Base-by-base conservation (phyloP, 2,888 invertebrate species). In the Xestia xanthographa region DNA sequence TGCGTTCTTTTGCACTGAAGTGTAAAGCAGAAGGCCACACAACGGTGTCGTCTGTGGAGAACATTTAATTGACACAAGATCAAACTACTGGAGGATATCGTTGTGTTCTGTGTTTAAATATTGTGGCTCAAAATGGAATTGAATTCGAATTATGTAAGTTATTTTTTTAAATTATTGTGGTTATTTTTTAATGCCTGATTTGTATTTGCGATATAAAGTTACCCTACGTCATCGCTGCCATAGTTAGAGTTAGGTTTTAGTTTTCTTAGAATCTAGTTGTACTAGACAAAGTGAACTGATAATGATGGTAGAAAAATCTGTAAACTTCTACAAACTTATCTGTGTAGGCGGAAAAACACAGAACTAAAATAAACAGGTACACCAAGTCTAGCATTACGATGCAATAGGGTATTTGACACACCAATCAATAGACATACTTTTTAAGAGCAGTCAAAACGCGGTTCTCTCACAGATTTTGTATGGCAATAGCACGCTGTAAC, bases 61-160 rank as follows among this genome's bases (percentile, higher is more conserved):
- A 76, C 72, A 83, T 83, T 70, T 69, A 85, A 85, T 86, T 86
- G 85, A 85, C 66, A 80, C 38, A 65, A 70, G 79, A 78, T 80
- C 72, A 77, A 75, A 75, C 65, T 68, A 48, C 77, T 53, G 29
- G 4, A 67, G 65, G 85, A 71, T 60, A 75, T 73, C 81, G 88
- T 80, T 81, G 87, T 87, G 87, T 82, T 45, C 56, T 68, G 87
- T 85, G 87, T 74, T 58, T 68, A 41, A 78, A 72, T 66, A 67
- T 58, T 73, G 82, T 86, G 77, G 20, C 12, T 71, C 6, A 74
- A 66, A 58, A 87, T 87, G 87, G 86, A 87, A 87, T 74, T 85
- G 66, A 83, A 75, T 75, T 71, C 79, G 2, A 82, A 73, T 75
- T 63, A 75, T 60, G 87, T 87, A 45, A 87, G 87, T 87, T 17